Evolutionary conservation across 2,888 invertebrate species (phyloP).

Genomic region (Machimus atricapillus): DNA sequence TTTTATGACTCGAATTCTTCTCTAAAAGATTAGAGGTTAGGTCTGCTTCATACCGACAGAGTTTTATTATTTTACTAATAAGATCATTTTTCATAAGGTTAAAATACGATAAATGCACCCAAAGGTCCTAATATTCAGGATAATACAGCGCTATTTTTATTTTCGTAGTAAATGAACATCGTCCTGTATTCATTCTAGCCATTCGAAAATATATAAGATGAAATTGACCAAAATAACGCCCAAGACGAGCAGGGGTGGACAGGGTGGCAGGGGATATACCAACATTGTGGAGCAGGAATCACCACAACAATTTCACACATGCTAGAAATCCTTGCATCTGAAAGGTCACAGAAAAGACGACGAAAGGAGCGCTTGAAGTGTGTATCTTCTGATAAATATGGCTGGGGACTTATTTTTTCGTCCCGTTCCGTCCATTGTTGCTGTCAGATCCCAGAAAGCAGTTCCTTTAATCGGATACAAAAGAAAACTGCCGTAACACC

Average conservation of each 20-base stretch:
- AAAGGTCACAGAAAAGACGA: not conserved
- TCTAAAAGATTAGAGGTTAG: too few relatives aligned
- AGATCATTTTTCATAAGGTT: too few relatives aligned
- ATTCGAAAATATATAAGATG: not conserved
- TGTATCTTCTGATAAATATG: not conserved
- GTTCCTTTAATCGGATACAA: slow-evolving; percentile 20
- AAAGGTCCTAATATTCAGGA: too few relatives aligned
- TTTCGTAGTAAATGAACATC: too few relatives aligned
- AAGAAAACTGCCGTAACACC: slow-evolving; percentile 15
- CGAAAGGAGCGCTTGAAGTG: not conserved
- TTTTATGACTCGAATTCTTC: too few relatives aligned
- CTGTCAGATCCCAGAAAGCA: not conserved
- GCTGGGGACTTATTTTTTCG: not conserved
- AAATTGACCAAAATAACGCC: not conserved
- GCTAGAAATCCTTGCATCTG: not conserved
- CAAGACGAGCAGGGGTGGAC: not conserved
- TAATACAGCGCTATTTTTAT: too few relatives aligned
- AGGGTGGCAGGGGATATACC: not conserved
- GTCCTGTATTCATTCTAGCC: not conserved
- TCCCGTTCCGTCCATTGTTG: not conserved
- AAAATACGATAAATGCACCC: too few relatives aligned
- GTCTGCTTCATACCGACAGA: too few relatives aligned
- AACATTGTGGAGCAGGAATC: not conserved
- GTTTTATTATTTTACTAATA: too few relatives aligned
- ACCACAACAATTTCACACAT: not conserved